Evolutionary conservation across 2,888 invertebrate species (phyloP), one percentile per base, ranked within the genome.

Genomic region (Subacronicta megacephala): DNA sequence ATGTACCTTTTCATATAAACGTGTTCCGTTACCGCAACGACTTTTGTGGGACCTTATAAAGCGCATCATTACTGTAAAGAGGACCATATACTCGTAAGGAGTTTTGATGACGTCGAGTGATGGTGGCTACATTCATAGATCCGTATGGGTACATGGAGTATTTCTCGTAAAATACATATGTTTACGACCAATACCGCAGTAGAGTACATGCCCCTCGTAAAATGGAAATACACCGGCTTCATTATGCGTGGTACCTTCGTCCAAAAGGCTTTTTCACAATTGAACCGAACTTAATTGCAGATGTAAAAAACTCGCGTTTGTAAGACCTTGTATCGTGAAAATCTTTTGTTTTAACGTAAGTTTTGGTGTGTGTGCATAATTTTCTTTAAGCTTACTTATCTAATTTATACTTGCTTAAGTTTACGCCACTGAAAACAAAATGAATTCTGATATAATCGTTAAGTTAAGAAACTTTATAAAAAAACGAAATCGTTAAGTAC

Each of bases 111-210:
- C 67, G 62, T 55, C 55, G 46, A 52, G 55, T 53, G 55, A 49
- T 41, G 44, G 40, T 51, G 26, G 49, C 29, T 33, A 36, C 42
- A 29, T 29, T 10, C 41, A 29, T 47, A 35, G 65, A 36, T 29
- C 2, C 29, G 33, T n/a, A n/a, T n/a, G n/a, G n/a, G 15, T 29
- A 46, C 41, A 35, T 26, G 51, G 38, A 52, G 37, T 31, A 56
- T 60, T 70, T 37, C 56, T 84, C 86, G 80, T 89, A 89, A 90
- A 90, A 78, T 81, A 84, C 81, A 79, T 81, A 85, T 84, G 84
- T 89, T 89, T 90, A 90, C 85, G 86, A 84, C 76, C 78, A 68
- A 70, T 70, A 72, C 68, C 75, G 54, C 54, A 67, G 64, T 58
- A 57, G 63, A 77, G 78, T 73, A 82, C 84, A 80, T 78, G 79